Conservation (phyloP, 2,797 vertebrate genomes). For the Malacoraja senta region DNA sequence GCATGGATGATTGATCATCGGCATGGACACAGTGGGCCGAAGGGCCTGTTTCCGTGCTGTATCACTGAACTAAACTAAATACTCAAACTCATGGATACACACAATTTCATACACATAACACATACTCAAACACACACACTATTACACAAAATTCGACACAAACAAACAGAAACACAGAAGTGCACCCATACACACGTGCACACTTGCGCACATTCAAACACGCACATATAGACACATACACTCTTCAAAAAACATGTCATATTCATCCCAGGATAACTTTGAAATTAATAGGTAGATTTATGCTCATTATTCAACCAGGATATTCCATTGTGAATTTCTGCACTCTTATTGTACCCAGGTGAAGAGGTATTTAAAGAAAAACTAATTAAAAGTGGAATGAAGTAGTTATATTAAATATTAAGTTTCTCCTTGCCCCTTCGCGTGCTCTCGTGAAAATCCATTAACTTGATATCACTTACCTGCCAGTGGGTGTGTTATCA, state of each 20-base stretch:
- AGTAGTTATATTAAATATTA: background rate
- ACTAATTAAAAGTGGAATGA: background rate
- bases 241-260: background rate
- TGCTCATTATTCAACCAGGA: background rate
- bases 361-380: background rate
- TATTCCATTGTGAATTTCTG: background rate
- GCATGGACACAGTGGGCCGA: no score
- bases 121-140: no score
- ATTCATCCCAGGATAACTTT: background rate
- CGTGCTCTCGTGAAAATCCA: background rate
- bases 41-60: no score
- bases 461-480: background rate
- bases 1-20: no score
- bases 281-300: background rate
- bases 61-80: no score
- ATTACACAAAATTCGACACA: no score
- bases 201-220: no score
- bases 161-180: no score
- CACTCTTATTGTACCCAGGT: background rate
- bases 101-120: no score
- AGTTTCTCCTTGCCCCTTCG: background rate
- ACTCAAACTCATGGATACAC: no score
- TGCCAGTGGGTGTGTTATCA: background rate
- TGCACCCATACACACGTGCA: no score
- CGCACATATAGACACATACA: background rate